Conservation (phyloP, 2,797 vertebrate genomes). For the Gymnoscopelus braueri region DNA sequence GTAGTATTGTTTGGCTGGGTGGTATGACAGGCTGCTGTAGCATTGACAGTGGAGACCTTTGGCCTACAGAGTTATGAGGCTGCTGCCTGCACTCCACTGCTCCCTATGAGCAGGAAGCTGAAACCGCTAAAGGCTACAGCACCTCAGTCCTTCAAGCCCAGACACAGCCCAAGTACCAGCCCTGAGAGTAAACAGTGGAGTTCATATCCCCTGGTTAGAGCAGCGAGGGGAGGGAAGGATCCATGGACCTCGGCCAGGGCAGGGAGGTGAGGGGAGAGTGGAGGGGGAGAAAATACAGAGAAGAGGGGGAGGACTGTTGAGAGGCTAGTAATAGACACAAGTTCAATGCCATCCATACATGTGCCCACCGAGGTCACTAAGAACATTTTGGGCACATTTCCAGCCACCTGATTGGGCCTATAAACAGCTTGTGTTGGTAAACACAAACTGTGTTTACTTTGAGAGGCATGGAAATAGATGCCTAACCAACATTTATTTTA, state of each 20-base stretch:
- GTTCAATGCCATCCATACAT: conserved; percentile 53
- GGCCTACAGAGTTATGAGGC: conserved; percentile 58
- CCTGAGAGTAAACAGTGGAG: conserved; percentile 73
- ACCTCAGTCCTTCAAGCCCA: conserved; percentile 73
- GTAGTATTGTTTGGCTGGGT: conserved; percentile 41
- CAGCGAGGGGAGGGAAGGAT: not conserved
- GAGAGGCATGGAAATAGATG: conserved; percentile 64
- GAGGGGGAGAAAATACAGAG: conserved; percentile 31
- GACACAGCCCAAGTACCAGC: conserved; percentile 71
- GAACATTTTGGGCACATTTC: conserved; percentile 74
- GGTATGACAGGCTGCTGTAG: conserved; percentile 64
- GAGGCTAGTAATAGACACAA: not conserved
- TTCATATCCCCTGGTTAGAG: conserved; percentile 60
- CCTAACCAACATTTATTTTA: conserved; percentile 65
- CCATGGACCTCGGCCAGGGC: conserved; percentile 42
- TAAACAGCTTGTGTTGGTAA: conserved; percentile 71
- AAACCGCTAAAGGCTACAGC: conserved; percentile 50
- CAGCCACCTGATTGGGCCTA: conserved; percentile 68
- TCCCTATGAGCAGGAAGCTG: conserved; percentile 42
- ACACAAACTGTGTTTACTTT: conserved; percentile 66
- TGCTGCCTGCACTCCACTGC: conserved; percentile 53
- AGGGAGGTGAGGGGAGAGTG: conserved; percentile 40
- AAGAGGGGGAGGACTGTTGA: conserved; percentile 61
- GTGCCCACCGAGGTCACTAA: conserved; percentile 70
- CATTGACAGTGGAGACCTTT: conserved; percentile 67